phyloP scores from a whole-genome alignment of 2,113 vertebrate genomes.

The Sigmodon hispidus region DNA sequence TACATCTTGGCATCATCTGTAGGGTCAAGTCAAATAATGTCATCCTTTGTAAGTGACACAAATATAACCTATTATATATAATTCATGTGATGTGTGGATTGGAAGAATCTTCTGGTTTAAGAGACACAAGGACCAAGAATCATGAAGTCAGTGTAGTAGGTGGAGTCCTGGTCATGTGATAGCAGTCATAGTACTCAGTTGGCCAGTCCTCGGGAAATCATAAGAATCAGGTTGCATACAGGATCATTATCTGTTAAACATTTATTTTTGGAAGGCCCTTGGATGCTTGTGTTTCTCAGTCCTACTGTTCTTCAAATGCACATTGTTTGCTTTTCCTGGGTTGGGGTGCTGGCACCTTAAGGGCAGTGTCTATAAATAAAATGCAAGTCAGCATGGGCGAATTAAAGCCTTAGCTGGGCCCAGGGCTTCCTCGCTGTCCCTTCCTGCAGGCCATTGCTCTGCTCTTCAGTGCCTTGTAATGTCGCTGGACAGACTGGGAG shows the following conservation, averaged over 20 bases:
- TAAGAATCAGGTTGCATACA: background rate
- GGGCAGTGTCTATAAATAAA: background rate
- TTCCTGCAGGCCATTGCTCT: background rate
- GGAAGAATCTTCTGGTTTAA: background rate
- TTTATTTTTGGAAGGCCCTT: background rate
- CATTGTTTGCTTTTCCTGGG: background rate
- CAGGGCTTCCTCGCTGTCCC: background rate
- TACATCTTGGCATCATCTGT: background rate
- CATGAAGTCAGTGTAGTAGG: background rate
- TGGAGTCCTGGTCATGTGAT: background rate
- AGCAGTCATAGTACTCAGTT: background rate
- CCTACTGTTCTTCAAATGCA: background rate
- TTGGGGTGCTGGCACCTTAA: background rate
- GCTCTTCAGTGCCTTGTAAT: background rate
- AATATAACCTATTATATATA: background rate
- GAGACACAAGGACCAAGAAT: background rate
- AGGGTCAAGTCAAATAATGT: constrained; percentile 2
- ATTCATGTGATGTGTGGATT: background rate
- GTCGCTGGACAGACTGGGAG: background rate
- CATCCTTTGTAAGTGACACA: constrained; percentile 36
- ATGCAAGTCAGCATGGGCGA: background rate
- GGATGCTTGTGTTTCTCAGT: background rate
- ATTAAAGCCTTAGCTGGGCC: background rate
- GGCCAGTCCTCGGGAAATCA: background rate
- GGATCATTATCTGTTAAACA: background rate